These are phyloP conservation scores for Salvelinus fontinalis DNA, from an alignment of 2,113 vertebrate genomes.

Conservation along the genomic window DNA sequence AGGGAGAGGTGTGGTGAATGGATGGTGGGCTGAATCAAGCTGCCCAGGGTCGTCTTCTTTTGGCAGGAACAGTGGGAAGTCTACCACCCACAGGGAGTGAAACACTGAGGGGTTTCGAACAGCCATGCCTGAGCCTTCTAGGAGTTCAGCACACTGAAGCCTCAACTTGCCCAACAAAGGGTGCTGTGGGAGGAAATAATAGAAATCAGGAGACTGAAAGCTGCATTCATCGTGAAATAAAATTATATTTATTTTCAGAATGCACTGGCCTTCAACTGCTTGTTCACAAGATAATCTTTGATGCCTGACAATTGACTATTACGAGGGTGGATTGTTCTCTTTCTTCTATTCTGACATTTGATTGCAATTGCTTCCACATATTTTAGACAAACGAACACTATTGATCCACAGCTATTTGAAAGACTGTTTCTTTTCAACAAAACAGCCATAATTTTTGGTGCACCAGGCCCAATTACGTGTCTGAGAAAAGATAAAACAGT, in stretches of 20 bases:
- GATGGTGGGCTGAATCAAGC: slow-evolving; percentile 93
- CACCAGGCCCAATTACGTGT: too few relatives aligned
- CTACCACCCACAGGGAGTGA: slow-evolving; percentile 92
- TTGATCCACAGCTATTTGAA: neutral
- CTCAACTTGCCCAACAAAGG: slow-evolving; percentile 82
- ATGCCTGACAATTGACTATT: neutral
- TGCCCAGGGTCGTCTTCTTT: slow-evolving; percentile 77
- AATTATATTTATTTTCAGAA: neutral
- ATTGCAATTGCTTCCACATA: neutral
- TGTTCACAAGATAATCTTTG: neutral
- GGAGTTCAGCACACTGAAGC: slow-evolving; percentile 77
- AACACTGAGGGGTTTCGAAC: slow-evolving; percentile 79
- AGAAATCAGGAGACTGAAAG: neutral
- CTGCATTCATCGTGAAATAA: neutral
- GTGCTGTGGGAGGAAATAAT: slow-evolving; percentile 64
- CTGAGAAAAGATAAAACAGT: too few relatives aligned
- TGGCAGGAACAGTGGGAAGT: slow-evolving; percentile 93
- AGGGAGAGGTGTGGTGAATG: slow-evolving; percentile 89
- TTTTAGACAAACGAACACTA: neutral
- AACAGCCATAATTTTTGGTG: too few relatives aligned
- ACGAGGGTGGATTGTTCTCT: neutral
- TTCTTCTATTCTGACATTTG: neutral
- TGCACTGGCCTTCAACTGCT: neutral
- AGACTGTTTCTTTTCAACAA: too few relatives aligned
- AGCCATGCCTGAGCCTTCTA: slow-evolving; percentile 76